Conservation (phyloP, 2,797 vertebrate genomes). For the Euphonia xanthogaster region DNA sequence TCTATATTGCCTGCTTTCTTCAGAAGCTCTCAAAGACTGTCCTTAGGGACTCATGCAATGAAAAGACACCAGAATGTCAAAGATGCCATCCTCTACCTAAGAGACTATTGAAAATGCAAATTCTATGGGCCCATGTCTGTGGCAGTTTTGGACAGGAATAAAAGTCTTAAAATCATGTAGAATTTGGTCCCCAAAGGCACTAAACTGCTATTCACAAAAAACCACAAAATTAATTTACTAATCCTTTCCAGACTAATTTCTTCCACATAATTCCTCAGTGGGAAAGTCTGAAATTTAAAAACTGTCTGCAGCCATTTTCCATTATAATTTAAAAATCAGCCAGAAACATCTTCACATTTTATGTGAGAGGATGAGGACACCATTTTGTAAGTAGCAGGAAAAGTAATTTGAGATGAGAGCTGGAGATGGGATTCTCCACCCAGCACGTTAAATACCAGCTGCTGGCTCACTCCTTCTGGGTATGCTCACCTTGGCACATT, state of each 20-base stretch:
- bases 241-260: neutral
- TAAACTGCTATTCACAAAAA: neutral
- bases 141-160: neutral
- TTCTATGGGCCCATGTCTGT: neutral
- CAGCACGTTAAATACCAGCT: neutral
- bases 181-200: neutral
- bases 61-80: neutral
- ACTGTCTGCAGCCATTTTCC: neutral
- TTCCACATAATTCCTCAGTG: neutral
- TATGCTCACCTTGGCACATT: accelerated
- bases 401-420: neutral
- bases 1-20: neutral
- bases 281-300: neutral
- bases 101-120: neutral
- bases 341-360: neutral
- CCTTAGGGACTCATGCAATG: neutral
- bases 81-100: neutral
- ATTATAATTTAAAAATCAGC: neutral
- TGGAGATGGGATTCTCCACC: neutral
- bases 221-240: neutral
- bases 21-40: neutral
- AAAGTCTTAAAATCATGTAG: neutral
- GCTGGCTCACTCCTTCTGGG: neutral
- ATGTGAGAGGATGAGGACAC: neutral
- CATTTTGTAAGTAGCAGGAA: neutral